Conservation (phyloP, 2,113 vertebrate genomes). For the western clawed frog (Xenopus tropicalis) region DNA sequence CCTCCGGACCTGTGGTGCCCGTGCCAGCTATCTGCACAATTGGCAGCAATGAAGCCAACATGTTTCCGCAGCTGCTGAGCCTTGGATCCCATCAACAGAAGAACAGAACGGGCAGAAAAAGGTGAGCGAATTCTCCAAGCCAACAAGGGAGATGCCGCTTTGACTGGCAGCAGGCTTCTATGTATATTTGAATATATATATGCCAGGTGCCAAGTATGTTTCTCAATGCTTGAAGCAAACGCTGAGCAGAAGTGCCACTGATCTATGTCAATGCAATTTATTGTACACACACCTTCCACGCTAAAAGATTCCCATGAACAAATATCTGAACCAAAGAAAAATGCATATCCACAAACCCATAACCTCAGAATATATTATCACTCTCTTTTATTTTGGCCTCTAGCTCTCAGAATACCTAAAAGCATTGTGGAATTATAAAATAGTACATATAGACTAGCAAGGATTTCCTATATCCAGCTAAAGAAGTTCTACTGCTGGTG, state of each 20-base stretch:
- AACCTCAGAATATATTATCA: too few species aligned
- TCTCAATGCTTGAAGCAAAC: neutral
- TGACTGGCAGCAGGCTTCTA: constrained; percentile 54
- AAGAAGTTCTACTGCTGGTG: neutral
- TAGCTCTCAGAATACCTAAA: too few species aligned
- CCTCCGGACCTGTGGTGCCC: constrained; percentile 53
- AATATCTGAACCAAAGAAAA: too few species aligned
- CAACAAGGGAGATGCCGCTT: constrained; percentile 51
- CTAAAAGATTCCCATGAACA: too few species aligned
- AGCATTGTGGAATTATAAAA: too few species aligned
- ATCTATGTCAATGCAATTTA: neutral
- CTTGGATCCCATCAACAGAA: constrained; percentile 29
- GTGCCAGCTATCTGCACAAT: constrained; percentile 61
- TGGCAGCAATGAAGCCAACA: constrained; percentile 56
- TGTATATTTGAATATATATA: neutral
- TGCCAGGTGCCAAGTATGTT: neutral
- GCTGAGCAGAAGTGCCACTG: neutral
- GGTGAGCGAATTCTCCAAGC: constrained; percentile 45
- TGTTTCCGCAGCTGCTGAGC: constrained; percentile 61
- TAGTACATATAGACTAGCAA: too few species aligned
- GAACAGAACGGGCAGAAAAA: constrained; percentile 33
- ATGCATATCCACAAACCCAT: too few species aligned
- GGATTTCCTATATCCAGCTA: neutral
- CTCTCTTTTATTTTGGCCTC: too few species aligned
- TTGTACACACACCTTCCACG: neutral